A percentile compares a stretch with the other conserved stretches of the same genome.
Conservation (phyloP, 2,888 invertebrate species). For the Conomelus anceps region DNA sequence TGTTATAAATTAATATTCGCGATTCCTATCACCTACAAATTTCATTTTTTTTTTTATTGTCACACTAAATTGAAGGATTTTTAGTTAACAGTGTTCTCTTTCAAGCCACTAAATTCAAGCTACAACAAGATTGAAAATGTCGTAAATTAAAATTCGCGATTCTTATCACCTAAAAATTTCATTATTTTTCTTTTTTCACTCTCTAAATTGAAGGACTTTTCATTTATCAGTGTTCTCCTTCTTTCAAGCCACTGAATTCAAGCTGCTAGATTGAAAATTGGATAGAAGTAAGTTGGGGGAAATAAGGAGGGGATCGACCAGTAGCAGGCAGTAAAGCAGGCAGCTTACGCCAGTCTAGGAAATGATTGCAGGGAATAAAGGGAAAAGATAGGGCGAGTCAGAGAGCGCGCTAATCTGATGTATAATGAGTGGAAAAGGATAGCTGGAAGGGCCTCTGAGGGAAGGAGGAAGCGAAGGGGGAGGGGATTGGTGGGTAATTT, state of each 20-base stretch:
- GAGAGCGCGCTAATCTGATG: constrained; percentile 2
- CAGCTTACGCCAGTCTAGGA: background rate
- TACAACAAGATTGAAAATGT: too few species aligned
- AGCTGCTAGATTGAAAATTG: background rate
- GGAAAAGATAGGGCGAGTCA: background rate
- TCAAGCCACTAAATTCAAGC: too few species aligned
- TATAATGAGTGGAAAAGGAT: constrained; percentile 7
- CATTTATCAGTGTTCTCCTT: background rate
- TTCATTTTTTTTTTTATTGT: too few species aligned
- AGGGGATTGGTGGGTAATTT: background rate
- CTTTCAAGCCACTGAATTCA: background rate
- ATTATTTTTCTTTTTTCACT: too few species aligned
- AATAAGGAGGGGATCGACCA: background rate
- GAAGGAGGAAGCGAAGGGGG: constrained; percentile 37
- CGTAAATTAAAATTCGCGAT: too few species aligned
- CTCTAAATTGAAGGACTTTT: too few species aligned
- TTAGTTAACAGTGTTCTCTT: too few species aligned
- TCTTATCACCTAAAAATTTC: too few species aligned
- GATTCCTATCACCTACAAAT: too few species aligned
- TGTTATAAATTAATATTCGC: too few species aligned
- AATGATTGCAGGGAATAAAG: background rate
- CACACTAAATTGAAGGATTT: too few species aligned
- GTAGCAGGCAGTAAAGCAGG: too few species aligned
- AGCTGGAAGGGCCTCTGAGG: constrained; percentile 18
- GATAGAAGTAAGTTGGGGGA: background rate